These are phyloP conservation scores for Oreochromis aureus DNA, from an alignment of 2,113 vertebrate genomes.

Conservation along the genomic window DNA sequence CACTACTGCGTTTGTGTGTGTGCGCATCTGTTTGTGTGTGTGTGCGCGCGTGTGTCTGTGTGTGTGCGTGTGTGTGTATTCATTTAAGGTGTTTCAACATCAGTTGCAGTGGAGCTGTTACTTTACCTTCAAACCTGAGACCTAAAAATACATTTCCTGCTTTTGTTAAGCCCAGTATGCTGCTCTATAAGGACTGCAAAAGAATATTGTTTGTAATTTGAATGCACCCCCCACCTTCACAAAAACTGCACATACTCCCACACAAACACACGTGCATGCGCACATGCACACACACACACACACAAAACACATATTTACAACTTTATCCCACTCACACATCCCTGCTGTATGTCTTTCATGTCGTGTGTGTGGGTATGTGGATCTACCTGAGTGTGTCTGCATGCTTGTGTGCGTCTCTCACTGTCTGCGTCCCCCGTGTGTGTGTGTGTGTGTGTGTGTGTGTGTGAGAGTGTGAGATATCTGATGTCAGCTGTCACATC, in stretches of 20 bases:
- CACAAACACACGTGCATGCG: neutral
- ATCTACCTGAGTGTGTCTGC: conserved; percentile 16
- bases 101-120: conserved; percentile 10
- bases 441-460: conserved; percentile 17
- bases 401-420: neutral
- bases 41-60: conserved; percentile 11
- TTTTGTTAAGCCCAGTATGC: conserved; percentile 58
- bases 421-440: neutral
- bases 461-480: conserved; percentile 55
- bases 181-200: conserved; percentile 8
- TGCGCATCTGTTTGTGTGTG: conserved; percentile 3
- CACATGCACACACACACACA: neutral
- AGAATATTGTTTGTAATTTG: conserved; percentile 3
- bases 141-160: conserved; percentile 68
- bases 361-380: neutral
- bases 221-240: neutral
- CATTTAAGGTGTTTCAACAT: conserved; percentile 28
- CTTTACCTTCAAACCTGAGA: conserved; percentile 44
- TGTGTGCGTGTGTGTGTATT: neutral
- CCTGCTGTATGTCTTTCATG: conserved; percentile 5
- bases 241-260: neutral
- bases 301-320: neutral
- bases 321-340: conserved; percentile 3
- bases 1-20: conserved; percentile 37
- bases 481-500: conserved; percentile 76